phyloP scores from a whole-genome alignment of 2,797 vertebrate species.

The Microctenopoma stevenorrisi region DNA sequence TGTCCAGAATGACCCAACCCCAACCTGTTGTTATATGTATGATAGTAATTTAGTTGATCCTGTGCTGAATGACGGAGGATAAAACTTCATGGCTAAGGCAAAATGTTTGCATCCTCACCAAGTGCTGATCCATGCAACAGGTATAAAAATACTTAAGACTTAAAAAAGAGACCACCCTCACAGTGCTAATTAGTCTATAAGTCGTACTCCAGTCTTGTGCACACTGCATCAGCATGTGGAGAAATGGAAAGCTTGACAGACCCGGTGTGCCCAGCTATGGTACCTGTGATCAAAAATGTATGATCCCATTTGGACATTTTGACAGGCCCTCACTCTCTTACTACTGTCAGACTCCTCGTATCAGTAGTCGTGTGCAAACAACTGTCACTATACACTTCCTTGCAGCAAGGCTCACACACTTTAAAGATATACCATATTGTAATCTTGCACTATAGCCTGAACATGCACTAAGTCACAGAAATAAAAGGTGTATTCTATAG shows the following conservation, averaged over 20 bases:
- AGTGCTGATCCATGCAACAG: neutral
- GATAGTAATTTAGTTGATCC: neutral
- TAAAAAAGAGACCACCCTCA: neutral
- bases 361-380: conserved; percentile 15
- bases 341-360: conserved; percentile 1
- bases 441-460: conserved; percentile 76
- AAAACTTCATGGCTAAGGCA: neutral
- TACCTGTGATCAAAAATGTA: neutral
- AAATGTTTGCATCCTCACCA: conserved; percentile 3
- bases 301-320: conserved; percentile 27
- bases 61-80: neutral
- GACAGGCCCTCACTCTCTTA: conserved; percentile 7
- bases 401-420: conserved; percentile 53
- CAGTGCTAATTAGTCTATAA: neutral
- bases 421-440: conserved; percentile 55
- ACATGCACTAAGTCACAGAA: conserved; percentile 86
- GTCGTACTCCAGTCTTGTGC: neutral
- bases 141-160: neutral
- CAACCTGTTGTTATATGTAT: neutral
- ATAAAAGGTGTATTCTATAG: conserved; percentile 89
- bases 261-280: neutral
- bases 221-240: neutral
- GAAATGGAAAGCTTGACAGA: conserved; percentile 15
- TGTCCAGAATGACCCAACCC: too few species aligned
- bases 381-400: conserved; percentile 42